Percentiles rank a stretch among this genome's conserved stretches.
Evolutionary conservation across 2,113 vertebrate genomes (phyloP).

Genomic region (Poeciliopsis retropinna): DNA sequence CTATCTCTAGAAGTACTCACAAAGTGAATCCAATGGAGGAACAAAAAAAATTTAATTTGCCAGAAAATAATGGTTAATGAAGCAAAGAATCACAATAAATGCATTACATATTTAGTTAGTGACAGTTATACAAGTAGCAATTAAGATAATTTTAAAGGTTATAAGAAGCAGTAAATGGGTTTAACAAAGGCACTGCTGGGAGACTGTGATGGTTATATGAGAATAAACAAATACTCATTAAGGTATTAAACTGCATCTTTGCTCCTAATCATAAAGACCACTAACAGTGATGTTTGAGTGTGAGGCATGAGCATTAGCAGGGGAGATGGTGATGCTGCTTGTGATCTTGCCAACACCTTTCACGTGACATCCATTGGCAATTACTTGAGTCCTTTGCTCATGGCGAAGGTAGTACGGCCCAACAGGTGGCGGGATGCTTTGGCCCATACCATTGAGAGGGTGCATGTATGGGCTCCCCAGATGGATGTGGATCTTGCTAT

Average conservation of each 20-base stretch:
- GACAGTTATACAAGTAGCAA: not conserved
- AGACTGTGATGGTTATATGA: not conserved
- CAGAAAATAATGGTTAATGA: conserved; percentile 3
- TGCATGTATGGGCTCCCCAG: conserved; percentile 92
- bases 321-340: conserved; percentile 97
- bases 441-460: conserved; percentile 77
- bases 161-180: not conserved
- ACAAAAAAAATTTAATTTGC: conserved; percentile 48
- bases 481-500: conserved; percentile 98
- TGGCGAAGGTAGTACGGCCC: conserved; percentile 83
- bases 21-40: conserved; percentile 7
- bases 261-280: conserved; percentile 89
- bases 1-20: conserved; percentile 5
- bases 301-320: conserved; percentile 87
- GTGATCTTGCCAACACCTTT: conserved; percentile 93
- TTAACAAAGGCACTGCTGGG: not conserved
- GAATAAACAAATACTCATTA: not conserved
- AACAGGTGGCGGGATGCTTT: conserved; percentile 75
- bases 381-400: conserved; percentile 88
- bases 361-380: conserved; percentile 85
- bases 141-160: not conserved
- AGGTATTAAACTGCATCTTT: not conserved
- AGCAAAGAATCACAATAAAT: conserved; percentile 11
- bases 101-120: not conserved
- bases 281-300: conserved; percentile 95